Conservation (phyloP, 1,140 invertebrate species). For the Drosophila ironensis region DNA sequence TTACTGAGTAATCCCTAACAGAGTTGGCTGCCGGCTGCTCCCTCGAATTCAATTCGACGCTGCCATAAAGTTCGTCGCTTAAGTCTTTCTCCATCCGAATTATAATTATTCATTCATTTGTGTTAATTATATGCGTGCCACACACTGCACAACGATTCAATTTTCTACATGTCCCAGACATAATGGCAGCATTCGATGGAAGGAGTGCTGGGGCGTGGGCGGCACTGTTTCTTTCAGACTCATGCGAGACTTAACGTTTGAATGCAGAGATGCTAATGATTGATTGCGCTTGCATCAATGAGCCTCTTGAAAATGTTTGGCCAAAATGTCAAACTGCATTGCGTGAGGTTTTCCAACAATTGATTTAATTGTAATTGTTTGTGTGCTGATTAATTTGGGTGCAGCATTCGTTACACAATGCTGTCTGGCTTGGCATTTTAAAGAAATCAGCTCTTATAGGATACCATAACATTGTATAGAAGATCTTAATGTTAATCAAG, state of each 20-base stretch:
- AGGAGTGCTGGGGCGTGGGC: constrained; percentile 47
- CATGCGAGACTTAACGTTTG: constrained; percentile 58
- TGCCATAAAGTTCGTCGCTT: constrained; percentile 60
- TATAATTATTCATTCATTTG: constrained; percentile 73
- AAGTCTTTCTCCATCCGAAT: constrained; percentile 61
- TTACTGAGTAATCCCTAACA: constrained; percentile 1
- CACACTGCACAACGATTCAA: constrained; percentile 45
- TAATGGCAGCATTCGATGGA: constrained; percentile 62
- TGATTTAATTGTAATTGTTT: constrained; percentile 19
- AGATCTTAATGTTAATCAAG: too few species aligned
- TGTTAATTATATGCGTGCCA: constrained; percentile 72
- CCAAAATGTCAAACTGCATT: constrained; percentile 59
- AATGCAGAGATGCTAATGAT: constrained; percentile 68
- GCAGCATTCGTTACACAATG: too few species aligned
- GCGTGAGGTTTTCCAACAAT: constrained; percentile 47
- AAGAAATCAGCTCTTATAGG: too few species aligned
- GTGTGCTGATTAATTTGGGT: constrained; percentile 28
- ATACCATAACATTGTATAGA: background rate
- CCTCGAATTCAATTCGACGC: constrained; percentile 29
- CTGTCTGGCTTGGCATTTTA: too few species aligned
- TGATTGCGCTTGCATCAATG: constrained; percentile 62
- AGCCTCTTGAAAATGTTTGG: constrained; percentile 6
- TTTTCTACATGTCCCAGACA: constrained; percentile 60
- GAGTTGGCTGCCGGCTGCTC: constrained; percentile 38
- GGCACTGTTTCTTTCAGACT: constrained; percentile 5